Percentiles rank a stretch among this genome's conserved stretches.
These are phyloP conservation scores for Nudaria mundana DNA, from an alignment of 2,888 invertebrate genomes.

Conservation along the genomic window DNA sequence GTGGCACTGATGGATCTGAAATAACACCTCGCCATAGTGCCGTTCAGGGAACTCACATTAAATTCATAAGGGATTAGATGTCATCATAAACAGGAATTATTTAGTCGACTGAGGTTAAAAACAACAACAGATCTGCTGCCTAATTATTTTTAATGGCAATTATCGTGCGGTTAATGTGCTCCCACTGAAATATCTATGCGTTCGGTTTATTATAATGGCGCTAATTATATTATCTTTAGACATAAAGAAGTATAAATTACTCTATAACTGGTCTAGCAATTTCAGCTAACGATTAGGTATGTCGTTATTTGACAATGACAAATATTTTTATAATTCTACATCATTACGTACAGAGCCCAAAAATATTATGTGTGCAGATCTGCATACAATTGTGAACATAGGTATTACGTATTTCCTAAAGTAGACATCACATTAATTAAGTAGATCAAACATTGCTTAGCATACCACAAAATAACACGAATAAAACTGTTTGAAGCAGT, in stretches of 20 bases:
- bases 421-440: too few species aligned
- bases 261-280: neutral
- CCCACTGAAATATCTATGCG: conserved; percentile 38
- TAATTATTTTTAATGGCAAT: conserved; percentile 57
- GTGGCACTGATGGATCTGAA: conserved; percentile 72
- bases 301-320: too few species aligned
- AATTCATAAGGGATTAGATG: conserved; percentile 80
- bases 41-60: conserved; percentile 69
- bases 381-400: too few species aligned
- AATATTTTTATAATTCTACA: too few species aligned
- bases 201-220: conserved; percentile 29
- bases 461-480: too few species aligned
- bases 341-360: too few species aligned
- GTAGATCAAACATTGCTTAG: too few species aligned
- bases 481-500: too few species aligned
- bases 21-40: conserved; percentile 68
- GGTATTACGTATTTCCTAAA: too few species aligned
- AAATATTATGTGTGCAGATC: too few species aligned
- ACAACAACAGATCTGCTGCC: conserved; percentile 57
- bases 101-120: conserved; percentile 78
- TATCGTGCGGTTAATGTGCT: conserved; percentile 45
- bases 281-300: too few species aligned
- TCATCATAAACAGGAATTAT: conserved; percentile 81
- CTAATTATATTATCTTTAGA: conserved; percentile 21
- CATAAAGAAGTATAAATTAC: conserved; percentile 14